A percentile compares a stretch with the other conserved stretches of the same genome.
These are phyloP conservation scores for Arothron firmamentum DNA, from an alignment of 2,113 vertebrate genomes.

Conservation along the genomic window DNA sequence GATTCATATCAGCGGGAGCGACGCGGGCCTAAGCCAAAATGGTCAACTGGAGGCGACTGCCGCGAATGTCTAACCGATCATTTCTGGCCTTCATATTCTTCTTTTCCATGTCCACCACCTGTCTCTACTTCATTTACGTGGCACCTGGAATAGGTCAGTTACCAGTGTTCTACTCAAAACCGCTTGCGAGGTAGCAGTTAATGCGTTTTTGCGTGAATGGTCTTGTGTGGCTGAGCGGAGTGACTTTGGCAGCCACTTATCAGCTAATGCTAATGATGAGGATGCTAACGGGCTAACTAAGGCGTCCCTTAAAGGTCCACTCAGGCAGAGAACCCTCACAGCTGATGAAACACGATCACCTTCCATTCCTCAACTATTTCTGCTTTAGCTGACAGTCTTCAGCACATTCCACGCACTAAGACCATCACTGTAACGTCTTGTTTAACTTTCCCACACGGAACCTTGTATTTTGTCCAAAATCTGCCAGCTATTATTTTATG, in stretches of 20 bases:
- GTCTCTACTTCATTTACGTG: constrained; percentile 95
- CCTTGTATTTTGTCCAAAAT: no score
- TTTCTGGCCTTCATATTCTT: constrained; percentile 93
- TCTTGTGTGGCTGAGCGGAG: neutral
- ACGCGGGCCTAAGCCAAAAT: constrained; percentile 73
- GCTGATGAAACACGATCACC: neutral
- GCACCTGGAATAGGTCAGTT: constrained; percentile 91
- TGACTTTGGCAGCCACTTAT: no score
- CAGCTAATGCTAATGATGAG: neutral
- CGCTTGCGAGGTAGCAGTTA: constrained; percentile 11
- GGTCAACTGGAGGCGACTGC: constrained; percentile 80
- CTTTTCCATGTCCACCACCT: constrained; percentile 92
- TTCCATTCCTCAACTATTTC: neutral
- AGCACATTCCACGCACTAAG: no score
- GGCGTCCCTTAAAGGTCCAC: neutral
- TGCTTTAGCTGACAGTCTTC: neutral
- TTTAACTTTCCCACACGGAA: no score
- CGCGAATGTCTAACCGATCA: constrained; percentile 90
- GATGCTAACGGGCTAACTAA: constrained; percentile 31
- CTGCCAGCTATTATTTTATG: no score
- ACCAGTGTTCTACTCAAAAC: neutral
- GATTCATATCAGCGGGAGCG: constrained; percentile 53
- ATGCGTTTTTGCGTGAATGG: constrained; percentile 37
- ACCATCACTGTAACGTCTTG: no score
- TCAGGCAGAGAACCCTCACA: neutral